Base-by-base conservation (phyloP, 2,113 vertebrate species). In the Lichenostomus cassidix region DNA sequence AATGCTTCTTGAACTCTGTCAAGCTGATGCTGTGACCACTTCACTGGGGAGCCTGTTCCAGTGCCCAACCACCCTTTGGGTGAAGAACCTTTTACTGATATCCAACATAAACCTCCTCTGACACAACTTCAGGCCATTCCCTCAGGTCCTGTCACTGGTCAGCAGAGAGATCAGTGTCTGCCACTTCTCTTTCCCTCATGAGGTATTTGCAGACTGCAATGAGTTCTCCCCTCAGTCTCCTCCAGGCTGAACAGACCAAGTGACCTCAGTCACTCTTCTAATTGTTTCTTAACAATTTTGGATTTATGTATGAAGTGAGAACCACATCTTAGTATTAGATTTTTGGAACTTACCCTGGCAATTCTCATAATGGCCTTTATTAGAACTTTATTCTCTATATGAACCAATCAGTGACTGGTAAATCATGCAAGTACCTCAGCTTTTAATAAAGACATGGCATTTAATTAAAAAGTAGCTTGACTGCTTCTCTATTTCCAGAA, bases 71-170 rank as follows among this genome's bases (percentile, higher is more conserved):
- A 53, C 13, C 2, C 19, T 18, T 21, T 15, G 11, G 5, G 2
- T 29, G 17, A 68, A 53, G 0, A 89, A 15, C 0, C 4, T 39
- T 25, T 15, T 29, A 2, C 46, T 11, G 0, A n/a, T 9, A 62
- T 5, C 29, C 25, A 53, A 2, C 24, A n/a, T 29, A 41, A 29
- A 68, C 16, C 6, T 82, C 9, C 16, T 6, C 6, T 60, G 20
- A n/a, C 8, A 20, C 47, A 47, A 12, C 1, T 19, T 46, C 46
- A 68, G 3, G 29, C 5, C 29, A 15, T 12, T 68, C 16, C 13
- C 29, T 55, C 1, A 0, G 13, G 3, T 75, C 4, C 52, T 67
- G 52, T 59, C 39, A 17, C 23, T 12, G 22, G n/a, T 17, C 37
- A 60, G 20, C 20, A 29, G 31, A 35, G 33, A 46, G 25, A 50